Conservation (phyloP, 2,888 invertebrate species). For the Corbicula japonica region DNA sequence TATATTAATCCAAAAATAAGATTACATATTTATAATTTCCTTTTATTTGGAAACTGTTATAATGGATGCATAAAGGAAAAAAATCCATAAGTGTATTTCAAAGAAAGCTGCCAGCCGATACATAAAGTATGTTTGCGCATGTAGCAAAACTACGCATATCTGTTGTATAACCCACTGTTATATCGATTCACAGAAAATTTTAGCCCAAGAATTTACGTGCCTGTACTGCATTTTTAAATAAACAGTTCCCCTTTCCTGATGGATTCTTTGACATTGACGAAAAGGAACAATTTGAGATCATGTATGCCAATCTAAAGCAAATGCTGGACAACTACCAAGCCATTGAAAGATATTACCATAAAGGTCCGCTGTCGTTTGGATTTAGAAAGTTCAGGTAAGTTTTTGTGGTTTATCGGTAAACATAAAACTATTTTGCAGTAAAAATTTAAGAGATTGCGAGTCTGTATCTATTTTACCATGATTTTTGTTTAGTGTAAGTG, state of each 20-base stretch:
- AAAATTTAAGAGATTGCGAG: neutral
- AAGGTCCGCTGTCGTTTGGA: conserved; percentile 42
- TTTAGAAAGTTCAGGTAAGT: conserved; percentile 44
- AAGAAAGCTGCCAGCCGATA: neutral
- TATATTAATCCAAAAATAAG: no score
- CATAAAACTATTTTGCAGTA: neutral
- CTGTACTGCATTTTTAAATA: neutral
- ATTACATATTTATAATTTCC: no score
- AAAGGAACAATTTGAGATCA: conserved; percentile 41
- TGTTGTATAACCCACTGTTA: neutral
- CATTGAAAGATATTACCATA: conserved; percentile 23
- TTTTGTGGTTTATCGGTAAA: neutral
- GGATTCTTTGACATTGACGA: conserved; percentile 49
- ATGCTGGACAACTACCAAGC: conserved; percentile 43
- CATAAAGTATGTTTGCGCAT: no score
- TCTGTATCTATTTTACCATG: neutral
- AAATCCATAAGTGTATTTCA: neutral
- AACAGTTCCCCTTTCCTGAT: conserved; percentile 57
- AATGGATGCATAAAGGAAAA: neutral
- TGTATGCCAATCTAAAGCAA: conserved; percentile 60
- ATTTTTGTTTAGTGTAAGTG: no score
- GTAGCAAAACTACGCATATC: neutral
- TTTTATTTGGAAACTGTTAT: no score
- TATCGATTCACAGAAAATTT: neutral
- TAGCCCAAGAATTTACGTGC: neutral